Conservation (phyloP, 1,140 invertebrate species). For the Colletes latitarsis region DNA sequence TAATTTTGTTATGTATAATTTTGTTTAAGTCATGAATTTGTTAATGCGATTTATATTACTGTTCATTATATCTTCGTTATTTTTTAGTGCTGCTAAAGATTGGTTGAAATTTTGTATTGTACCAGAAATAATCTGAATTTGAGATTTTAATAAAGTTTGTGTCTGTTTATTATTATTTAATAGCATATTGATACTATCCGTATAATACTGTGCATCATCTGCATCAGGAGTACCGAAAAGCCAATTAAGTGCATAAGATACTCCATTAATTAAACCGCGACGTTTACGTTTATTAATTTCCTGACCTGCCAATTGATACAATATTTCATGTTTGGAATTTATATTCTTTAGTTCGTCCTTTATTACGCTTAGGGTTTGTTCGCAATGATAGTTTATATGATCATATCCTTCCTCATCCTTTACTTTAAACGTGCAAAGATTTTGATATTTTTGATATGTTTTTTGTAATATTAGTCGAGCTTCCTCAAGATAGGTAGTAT, state of each 20-base stretch:
- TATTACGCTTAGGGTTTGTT: background rate
- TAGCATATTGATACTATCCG: constrained; percentile 3
- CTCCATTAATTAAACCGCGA: background rate
- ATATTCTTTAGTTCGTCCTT: background rate
- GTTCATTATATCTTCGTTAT: background rate
- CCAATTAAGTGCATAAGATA: background rate
- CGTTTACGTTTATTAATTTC: background rate
- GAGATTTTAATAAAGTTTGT: background rate
- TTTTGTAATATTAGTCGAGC: background rate
- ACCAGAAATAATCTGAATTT: constrained; percentile 6
- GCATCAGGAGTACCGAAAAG: background rate
- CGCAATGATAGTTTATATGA: background rate
- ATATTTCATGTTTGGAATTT: background rate
- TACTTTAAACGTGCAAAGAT: background rate
- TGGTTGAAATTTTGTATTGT: constrained; percentile 20
- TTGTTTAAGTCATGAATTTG: background rate
- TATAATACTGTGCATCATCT: constrained; percentile 11
- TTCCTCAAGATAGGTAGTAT: background rate
- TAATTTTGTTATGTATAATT: background rate
- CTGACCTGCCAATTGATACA: background rate
- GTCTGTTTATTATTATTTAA: background rate
- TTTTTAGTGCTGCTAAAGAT: background rate
- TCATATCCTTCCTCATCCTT: too few relatives aligned
- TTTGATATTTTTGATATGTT: background rate
- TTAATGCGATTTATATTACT: constrained; percentile 6